phyloP scores from a whole-genome alignment of 2,888 invertebrate genomes.

The Phengaris alcon region DNA sequence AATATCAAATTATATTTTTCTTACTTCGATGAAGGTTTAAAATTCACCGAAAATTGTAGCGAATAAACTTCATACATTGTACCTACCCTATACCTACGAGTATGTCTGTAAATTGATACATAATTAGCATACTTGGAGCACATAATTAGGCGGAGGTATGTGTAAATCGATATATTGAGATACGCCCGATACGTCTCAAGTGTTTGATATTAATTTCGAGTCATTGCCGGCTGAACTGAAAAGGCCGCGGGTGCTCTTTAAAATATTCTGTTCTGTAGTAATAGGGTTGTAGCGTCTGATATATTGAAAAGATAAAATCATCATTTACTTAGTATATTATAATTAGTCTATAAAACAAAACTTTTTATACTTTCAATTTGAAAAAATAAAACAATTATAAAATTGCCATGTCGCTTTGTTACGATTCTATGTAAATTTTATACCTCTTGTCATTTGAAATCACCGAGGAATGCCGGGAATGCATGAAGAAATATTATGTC shows the following conservation, averaged over 20 bases:
- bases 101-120: neutral
- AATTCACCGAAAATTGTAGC: too few species aligned
- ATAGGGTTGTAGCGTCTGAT: constrained; percentile 39
- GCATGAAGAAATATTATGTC: neutral
- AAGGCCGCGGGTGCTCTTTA: constrained; percentile 68
- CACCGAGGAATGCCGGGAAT: neutral
- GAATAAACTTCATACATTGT: too few species aligned
- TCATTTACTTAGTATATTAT: too few species aligned
- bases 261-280: constrained; percentile 40
- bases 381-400: too few species aligned
- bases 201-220: constrained; percentile 59
- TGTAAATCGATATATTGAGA: constrained; percentile 53
- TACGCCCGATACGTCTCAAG: constrained; percentile 51
- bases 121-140: constrained; percentile 14
- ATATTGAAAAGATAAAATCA: neutral
- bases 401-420: neutral
- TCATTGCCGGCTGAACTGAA: constrained; percentile 51
- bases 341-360: too few species aligned
- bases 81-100: neutral
- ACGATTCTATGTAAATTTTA: too few species aligned
- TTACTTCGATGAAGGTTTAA: too few species aligned
- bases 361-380: too few species aligned
- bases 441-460: neutral
- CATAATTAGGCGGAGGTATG: constrained; percentile 31
- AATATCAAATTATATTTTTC: too few species aligned